Percentiles rank a stretch among this genome's conserved stretches.
phyloP scores from a whole-genome alignment of 2,797 vertebrate genomes.

The Heliangelus exortis region DNA sequence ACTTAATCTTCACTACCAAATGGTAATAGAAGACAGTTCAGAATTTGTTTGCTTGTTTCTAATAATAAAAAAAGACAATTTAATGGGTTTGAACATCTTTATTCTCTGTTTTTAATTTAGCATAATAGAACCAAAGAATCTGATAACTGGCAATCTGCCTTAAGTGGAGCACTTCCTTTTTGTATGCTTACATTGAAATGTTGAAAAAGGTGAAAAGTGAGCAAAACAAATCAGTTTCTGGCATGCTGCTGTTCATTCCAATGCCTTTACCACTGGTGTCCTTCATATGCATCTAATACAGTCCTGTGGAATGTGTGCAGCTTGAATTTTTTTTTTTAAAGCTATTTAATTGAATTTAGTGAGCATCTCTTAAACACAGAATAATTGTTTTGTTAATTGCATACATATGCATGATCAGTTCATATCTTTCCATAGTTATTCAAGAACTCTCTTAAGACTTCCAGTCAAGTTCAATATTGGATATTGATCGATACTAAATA shows the following conservation, averaged over 20 bases:
- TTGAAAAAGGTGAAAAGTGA: background rate
- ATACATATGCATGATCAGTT: background rate
- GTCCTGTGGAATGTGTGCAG: background rate
- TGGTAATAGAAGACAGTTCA: conserved; percentile 43
- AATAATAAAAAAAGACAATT: background rate
- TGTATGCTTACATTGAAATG: background rate
- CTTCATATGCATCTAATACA: background rate
- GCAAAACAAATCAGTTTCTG: background rate
- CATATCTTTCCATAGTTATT: background rate
- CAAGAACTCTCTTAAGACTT: background rate
- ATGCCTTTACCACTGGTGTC: background rate
- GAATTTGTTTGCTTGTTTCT: background rate
- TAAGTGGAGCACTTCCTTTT: background rate
- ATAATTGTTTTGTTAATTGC: background rate
- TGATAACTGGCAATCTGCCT: background rate
- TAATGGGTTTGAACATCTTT: background rate
- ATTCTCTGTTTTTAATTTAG: background rate
- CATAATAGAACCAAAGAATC: background rate
- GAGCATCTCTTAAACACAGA: background rate
- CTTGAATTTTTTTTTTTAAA: background rate
- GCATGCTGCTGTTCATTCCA: background rate
- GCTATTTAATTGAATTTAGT: background rate
- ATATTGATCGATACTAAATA: background rate
- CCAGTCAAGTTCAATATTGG: background rate
- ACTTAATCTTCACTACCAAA: conserved; percentile 37